Evolutionary conservation across 2,113 vertebrate species (phyloP), one percentile per base, ranked within the genome.

Genomic region (Pachycephala philippinensis): DNA sequence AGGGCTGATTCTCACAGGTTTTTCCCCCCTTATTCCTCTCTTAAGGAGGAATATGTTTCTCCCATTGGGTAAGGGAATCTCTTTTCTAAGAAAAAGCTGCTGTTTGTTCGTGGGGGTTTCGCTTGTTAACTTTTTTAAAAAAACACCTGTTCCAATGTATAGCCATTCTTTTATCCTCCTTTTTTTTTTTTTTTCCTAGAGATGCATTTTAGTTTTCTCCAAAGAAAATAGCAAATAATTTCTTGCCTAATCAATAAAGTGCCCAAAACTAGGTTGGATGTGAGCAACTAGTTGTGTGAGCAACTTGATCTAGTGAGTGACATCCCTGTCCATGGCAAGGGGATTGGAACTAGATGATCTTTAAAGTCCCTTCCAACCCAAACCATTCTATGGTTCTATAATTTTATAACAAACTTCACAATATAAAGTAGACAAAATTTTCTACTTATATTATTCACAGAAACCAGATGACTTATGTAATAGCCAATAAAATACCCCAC

Each of bases 61-160:
- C 22, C 10, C 0, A 0, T 16, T 52, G 19, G 6, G 19, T 17
- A 44, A 45, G 11, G 10, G 13, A 45, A 40, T 5, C 6, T 63
- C 26, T 81, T 21, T 42, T 63, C 18, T 54, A 49, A 74, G 21
- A 64, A 75, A 49, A 16, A 72, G 5, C 11, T 82, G 10, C 12
- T 49, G 31, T n/a, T 37, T 68, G 3, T 20, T 56, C 13, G 8
- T 63, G 60, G 30, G 7, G 1, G 1, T 49, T 74, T 78, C 10
- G 1, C 5, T 57, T 77, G 19, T 47, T 53, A 20, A 11, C 4
- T 13, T 30, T 57, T 52, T 26, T 5, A 1, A 3, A 13, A 13
- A 45, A 57, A 5, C 3, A 12, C 7, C 5, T 39, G 21, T 12
- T 53, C 21, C 35, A 26, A 17, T 63, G 9, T 28, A 11, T 5